A percentile compares a stretch with the other conserved stretches of the same genome.
These are phyloP conservation scores for Penelope pileata DNA, from an alignment of 2,113 vertebrate species.

Conservation along the genomic window DNA sequence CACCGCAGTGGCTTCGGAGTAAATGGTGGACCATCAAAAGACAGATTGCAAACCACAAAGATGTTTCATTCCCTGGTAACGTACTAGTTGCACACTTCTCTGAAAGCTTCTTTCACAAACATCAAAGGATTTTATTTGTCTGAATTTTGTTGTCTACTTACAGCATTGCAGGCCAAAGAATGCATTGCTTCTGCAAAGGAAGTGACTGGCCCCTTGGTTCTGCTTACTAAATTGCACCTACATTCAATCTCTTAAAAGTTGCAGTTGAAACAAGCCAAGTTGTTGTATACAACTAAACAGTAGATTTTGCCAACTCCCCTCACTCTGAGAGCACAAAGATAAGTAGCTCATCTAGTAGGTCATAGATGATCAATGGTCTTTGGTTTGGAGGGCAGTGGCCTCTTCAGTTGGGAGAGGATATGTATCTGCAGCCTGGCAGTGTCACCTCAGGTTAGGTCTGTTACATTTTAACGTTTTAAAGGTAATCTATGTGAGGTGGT, in stretches of 20 bases:
- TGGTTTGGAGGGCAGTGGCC: slow-evolving; percentile 13
- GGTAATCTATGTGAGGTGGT: background rate
- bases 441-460: background rate
- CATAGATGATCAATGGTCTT: background rate
- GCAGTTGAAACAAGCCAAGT: background rate
- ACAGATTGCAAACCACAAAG: slow-evolving; percentile 98
- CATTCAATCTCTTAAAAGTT: background rate
- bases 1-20: slow-evolving; percentile 97
- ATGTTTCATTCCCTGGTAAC: slow-evolving; percentile 91
- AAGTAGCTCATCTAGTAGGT: slow-evolving; percentile 23
- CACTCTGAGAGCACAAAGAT: background rate
- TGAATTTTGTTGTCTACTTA: background rate
- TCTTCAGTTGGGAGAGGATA: slow-evolving; percentile 3
- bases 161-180: background rate
- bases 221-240: slow-evolving; percentile 18
- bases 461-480: background rate
- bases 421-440: background rate
- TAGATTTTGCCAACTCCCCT: background rate
- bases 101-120: background rate
- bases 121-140: background rate
- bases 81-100: slow-evolving; percentile 16
- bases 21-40: slow-evolving; percentile 99
- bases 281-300: background rate
- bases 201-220: background rate
- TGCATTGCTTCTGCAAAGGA: background rate